Evolutionary conservation across 2,113 vertebrate species (phyloP).

Genomic region (Oxygymnocypris stewartii): DNA sequence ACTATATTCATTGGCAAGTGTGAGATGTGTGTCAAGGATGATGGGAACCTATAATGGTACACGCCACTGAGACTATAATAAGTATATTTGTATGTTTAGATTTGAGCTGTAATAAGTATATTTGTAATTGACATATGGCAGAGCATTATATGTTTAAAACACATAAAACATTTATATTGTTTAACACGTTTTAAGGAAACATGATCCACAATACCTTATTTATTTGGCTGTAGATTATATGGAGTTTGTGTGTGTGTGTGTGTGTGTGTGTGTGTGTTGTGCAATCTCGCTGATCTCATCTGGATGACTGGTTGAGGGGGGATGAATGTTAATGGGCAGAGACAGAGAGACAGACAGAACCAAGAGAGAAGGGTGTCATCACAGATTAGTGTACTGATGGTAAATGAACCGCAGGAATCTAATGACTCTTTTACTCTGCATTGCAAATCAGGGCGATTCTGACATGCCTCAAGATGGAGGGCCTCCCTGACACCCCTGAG

Average conservation of each 20-base stretch:
- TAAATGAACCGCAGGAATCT: neutral
- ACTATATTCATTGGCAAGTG: neutral
- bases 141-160: neutral
- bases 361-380: neutral
- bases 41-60: neutral
- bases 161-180: neutral
- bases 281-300: neutral
- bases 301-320: neutral
- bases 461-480: neutral
- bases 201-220: neutral
- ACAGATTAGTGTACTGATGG: neutral
- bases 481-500: neutral
- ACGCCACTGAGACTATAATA: neutral
- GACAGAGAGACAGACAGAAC: neutral
- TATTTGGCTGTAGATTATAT: neutral
- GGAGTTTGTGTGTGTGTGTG: neutral
- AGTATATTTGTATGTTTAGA: neutral
- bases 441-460: neutral
- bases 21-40: neutral
- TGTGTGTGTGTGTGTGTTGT: neutral
- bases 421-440: slow-evolving; percentile 15
- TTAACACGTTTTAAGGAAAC: neutral
- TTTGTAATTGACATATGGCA: neutral
- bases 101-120: neutral
- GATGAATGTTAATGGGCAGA: neutral